Evolutionary conservation across 2,797 vertebrate genomes (phyloP), one percentile per base, ranked within the genome.

Genomic region (Pangasius mekongensis): DNA sequence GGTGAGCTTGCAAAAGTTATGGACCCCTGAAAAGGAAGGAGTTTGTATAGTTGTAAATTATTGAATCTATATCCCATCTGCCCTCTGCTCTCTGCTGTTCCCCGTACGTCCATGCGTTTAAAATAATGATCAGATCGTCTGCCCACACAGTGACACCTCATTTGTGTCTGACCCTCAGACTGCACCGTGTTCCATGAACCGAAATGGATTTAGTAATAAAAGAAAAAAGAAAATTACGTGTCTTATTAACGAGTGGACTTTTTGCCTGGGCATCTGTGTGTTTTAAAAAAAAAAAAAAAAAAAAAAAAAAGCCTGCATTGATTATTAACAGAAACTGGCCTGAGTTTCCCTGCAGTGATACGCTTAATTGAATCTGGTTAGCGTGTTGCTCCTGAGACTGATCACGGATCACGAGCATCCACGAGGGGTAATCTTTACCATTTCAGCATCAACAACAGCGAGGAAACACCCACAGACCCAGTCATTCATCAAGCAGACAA

Each of bases 401-500:
- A 54, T 54, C 49, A 54, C 9, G 27, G 14, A 33, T 49, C 27
- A 2, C 43, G 69, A 54, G 64, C 43, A 52, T 49, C 24, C 84
- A 86, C 20, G 49, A 54, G 49, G 3, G 16, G 22, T 36, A 39
- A 39, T 49, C 7, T 87, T 81, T 22, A n/a, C 49, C 22, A 71
- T 71, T 80, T 87, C 54, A 36, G 43, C 20, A 58, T 87, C 76
- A 87, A 30, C 71, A 69, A 27, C 62, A 69, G 60, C 33, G 58
- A 82, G 52, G 24, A 62, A 66, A 36, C 60, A 16, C 9, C 20
- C 60, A 47, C 43, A 66, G 27, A 47, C 58, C 14, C 16, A 30
- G 18, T 11, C 24, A 1, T 86, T 36, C 22, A 67, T 86, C 74
- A 58, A 16, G 73, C 30, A 84, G 82, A 84, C 49, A 33, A 36